Conservation (phyloP, 2,113 vertebrate genomes). For the Stigmatopora nigra region DNA sequence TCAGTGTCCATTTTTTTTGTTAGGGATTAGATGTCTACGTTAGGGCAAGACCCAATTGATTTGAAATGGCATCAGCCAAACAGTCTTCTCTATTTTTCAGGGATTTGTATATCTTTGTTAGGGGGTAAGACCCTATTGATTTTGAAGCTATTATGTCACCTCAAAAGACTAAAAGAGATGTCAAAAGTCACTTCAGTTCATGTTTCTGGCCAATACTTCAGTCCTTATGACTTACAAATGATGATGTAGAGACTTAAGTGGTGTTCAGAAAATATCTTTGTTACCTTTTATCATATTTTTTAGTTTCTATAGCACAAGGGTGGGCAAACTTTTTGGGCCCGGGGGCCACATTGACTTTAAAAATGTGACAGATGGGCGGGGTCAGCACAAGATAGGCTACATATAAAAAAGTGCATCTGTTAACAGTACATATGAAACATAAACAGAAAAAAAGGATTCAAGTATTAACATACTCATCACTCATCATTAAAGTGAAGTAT, state of each 20-base stretch:
- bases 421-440: too few species aligned
- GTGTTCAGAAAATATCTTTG: background rate
- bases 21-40: background rate
- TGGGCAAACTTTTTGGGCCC: too few species aligned
- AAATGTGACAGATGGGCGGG: too few species aligned
- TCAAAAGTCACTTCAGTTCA: background rate
- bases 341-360: too few species aligned
- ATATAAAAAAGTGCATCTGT: too few species aligned
- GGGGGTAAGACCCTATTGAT: constrained; percentile 4
- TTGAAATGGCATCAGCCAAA: background rate
- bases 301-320: too few species aligned
- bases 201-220: background rate
- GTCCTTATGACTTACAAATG: background rate
- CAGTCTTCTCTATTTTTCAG: background rate
- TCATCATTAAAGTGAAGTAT: too few species aligned
- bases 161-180: background rate
- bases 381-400: too few species aligned
- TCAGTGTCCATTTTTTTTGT: background rate
- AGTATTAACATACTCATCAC: too few species aligned
- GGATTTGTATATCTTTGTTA: background rate
- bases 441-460: too few species aligned
- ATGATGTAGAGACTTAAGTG: background rate
- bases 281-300: too few species aligned
- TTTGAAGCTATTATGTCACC: background rate
- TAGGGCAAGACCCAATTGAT: constrained; percentile 1